phyloP scores from a whole-genome alignment of 2,797 vertebrate genomes.

The Chloroceryle amazona region DNA sequence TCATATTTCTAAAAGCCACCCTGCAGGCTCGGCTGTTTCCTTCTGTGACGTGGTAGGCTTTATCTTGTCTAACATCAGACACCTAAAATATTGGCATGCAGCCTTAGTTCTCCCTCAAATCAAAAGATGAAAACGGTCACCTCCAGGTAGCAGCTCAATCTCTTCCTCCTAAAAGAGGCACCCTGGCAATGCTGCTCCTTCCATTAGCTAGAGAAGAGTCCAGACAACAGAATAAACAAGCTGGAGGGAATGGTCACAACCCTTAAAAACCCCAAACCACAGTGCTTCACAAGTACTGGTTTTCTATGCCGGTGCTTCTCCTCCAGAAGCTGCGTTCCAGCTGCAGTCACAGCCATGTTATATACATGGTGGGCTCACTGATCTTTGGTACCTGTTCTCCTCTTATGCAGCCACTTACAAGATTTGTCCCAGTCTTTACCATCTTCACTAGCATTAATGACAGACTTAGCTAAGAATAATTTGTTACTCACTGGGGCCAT shows the following conservation, averaged over 20 bases:
- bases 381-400: neutral
- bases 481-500: neutral
- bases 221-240: neutral
- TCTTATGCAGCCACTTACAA: neutral
- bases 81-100: neutral
- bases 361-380: accelerated
- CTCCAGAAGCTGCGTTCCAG: neutral
- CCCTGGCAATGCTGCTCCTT: neutral
- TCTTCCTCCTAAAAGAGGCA: neutral
- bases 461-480: neutral
- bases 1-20: neutral
- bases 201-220: neutral
- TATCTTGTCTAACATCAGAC: neutral
- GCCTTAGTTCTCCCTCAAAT: neutral
- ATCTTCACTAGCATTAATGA: neutral
- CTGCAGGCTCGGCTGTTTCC: neutral
- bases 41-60: neutral
- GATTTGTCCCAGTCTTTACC: neutral
- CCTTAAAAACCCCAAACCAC: neutral
- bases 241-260: neutral
- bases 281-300: neutral
- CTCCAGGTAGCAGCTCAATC: neutral
- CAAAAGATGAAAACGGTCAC: neutral
- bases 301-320: neutral
- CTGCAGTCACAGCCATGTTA: neutral